phyloP scores from a whole-genome alignment of 2,888 invertebrate species.

The Eugnorisma glareosa region DNA sequence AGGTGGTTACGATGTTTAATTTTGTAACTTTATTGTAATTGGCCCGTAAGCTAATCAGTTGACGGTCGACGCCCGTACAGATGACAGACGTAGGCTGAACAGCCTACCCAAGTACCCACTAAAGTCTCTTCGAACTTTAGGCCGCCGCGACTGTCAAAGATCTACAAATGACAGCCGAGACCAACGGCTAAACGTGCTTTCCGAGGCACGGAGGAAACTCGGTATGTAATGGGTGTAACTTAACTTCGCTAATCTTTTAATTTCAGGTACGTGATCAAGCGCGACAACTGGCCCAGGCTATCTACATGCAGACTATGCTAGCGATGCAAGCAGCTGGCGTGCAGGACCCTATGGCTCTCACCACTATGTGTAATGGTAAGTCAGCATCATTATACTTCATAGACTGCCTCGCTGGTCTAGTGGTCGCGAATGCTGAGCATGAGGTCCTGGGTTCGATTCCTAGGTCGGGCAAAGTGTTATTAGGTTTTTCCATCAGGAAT shows the following conservation, averaged over 20 bases:
- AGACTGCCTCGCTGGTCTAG: no score
- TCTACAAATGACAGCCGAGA: no score
- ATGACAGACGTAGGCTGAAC: not conserved
- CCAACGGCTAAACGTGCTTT: not conserved
- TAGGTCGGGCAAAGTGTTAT: no score
- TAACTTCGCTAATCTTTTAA: not conserved
- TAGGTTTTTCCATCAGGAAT: no score
- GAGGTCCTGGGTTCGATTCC: no score
- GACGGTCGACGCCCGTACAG: not conserved
- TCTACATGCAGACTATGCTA: slow-evolving; percentile 86
- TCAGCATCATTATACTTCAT: not conserved
- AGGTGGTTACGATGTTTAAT: not conserved
- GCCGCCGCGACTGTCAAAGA: no score
- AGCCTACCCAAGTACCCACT: not conserved
- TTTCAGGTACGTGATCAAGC: slow-evolving; percentile 79
- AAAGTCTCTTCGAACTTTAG: no score
- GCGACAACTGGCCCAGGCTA: slow-evolving; percentile 82
- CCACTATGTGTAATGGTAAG: slow-evolving; percentile 72
- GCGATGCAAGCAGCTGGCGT: slow-evolving; percentile 82
- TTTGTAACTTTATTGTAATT: not conserved
- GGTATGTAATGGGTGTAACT: not conserved
- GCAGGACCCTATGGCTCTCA: slow-evolving; percentile 60
- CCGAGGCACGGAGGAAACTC: not conserved
- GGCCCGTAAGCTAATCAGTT: not conserved
- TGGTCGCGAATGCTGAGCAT: no score